These are phyloP conservation scores for Eupithecia inturbata DNA, from an alignment of 2,888 invertebrate species.

Conservation along the genomic window DNA sequence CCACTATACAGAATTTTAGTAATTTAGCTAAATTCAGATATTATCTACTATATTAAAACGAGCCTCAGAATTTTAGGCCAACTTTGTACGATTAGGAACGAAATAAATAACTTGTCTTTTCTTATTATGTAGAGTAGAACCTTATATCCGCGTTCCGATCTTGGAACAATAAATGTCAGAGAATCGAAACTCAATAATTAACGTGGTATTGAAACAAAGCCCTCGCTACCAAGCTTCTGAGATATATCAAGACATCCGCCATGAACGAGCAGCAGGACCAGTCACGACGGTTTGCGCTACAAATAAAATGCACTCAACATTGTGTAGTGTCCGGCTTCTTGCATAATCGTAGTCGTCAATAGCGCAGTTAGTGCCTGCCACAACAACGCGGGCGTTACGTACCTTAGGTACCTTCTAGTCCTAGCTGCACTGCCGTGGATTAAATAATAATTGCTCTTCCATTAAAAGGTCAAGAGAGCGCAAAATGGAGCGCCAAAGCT, in stretches of 20 bases:
- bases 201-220: conserved; percentile 29
- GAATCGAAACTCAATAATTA: conserved; percentile 24
- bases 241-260: conserved; percentile 61
- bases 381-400: conserved; percentile 57
- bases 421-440: conserved; percentile 57
- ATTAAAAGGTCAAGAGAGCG: conserved; percentile 60
- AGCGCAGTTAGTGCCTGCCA: conserved; percentile 60
- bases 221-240: conserved; percentile 22
- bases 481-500: conserved; percentile 52
- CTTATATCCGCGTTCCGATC: conserved; percentile 6
- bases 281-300: conserved; percentile 64
- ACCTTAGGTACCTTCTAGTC: neutral
- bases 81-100: neutral
- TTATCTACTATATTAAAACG: neutral
- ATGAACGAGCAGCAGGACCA: conserved; percentile 57
- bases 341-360: conserved; percentile 69
- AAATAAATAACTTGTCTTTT: conserved; percentile 3
- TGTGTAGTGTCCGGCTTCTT: conserved; percentile 78
- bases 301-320: conserved; percentile 69
- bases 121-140: neutral
- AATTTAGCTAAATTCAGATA: neutral
- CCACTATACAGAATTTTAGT: neutral
- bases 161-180: conserved; percentile 13
- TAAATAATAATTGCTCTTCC: conserved; percentile 63
- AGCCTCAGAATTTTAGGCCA: neutral